Evolutionary conservation across 23 tunicate species (phyloP).

Genomic region (Halocynthia roretzi): DNA sequence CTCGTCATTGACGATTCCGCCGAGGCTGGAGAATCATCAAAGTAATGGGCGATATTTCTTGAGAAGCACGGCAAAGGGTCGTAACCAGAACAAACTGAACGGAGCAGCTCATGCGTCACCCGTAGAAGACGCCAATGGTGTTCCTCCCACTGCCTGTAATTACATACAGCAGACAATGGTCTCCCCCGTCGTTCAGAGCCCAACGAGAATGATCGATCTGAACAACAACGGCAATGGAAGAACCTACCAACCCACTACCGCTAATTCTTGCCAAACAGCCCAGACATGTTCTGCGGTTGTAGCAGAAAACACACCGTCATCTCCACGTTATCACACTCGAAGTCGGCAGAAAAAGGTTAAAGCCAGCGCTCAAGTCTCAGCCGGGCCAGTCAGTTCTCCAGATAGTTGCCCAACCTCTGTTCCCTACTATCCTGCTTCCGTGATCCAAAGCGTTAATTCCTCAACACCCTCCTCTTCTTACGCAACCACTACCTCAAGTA

Average conservation of each 20-base stretch:
- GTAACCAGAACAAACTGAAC: neutral
- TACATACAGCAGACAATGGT: neutral
- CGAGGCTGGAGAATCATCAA: neutral
- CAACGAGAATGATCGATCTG: constrained; percentile 10
- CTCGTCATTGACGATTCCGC: neutral
- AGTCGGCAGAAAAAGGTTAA: constrained; percentile 51
- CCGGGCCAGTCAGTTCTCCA: neutral
- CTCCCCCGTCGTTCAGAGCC: neutral
- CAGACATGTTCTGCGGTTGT: neutral
- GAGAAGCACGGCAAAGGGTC: constrained; percentile 42
- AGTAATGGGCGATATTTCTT: constrained; percentile 34
- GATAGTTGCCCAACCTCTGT: neutral
- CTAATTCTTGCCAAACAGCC: neutral
- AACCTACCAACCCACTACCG: neutral
- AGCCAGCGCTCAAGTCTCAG: constrained; percentile 4
- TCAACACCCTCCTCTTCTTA: neutral
- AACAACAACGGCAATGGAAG: constrained; percentile 31
- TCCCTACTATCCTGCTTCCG: constrained; percentile 5
- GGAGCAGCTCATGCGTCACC: no score
- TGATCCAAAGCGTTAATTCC: constrained; percentile 14
- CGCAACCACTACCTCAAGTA: constrained; percentile 4
- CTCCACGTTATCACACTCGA: constrained; percentile 60
- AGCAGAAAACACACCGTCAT: neutral
- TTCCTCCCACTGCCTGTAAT: neutral
- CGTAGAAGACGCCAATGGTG: neutral